These are phyloP conservation scores for Catharus ustulatus DNA, from an alignment of 2,797 vertebrate genomes.

Conservation along the genomic window DNA sequence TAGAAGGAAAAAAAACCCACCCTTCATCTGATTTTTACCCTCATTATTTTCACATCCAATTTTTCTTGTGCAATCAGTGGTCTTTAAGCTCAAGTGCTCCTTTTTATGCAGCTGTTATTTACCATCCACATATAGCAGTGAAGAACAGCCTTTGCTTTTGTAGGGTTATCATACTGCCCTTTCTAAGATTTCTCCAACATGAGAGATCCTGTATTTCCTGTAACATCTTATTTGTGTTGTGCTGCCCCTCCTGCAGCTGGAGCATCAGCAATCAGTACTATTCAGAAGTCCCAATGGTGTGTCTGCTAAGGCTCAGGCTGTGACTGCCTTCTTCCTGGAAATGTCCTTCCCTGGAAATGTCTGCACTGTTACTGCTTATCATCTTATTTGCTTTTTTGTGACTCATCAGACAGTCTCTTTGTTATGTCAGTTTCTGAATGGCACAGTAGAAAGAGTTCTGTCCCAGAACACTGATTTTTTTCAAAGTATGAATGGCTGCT, in stretches of 20 bases:
- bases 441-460: neutral
- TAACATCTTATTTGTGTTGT: neutral
- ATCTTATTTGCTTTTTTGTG: neutral
- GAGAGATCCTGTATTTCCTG: neutral
- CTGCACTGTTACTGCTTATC: neutral
- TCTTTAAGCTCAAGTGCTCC: neutral
- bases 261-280: neutral
- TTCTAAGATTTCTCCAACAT: neutral
- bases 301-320: neutral
- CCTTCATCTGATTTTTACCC: neutral
- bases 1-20: neutral
- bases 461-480: neutral
- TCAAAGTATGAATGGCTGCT: neutral
- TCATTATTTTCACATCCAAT: neutral
- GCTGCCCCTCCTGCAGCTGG: neutral
- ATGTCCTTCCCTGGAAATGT: neutral
- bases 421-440: neutral
- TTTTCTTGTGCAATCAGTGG: neutral
- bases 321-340: neutral
- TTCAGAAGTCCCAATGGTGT: neutral
- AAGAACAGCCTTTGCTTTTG: neutral
- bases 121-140: neutral
- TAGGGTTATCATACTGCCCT: neutral
- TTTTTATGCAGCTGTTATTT: conserved; percentile 39
- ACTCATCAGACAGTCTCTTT: neutral